phyloP scores from a whole-genome alignment of 2,797 vertebrate species.

The Pteronotus mesoamericanus region DNA sequence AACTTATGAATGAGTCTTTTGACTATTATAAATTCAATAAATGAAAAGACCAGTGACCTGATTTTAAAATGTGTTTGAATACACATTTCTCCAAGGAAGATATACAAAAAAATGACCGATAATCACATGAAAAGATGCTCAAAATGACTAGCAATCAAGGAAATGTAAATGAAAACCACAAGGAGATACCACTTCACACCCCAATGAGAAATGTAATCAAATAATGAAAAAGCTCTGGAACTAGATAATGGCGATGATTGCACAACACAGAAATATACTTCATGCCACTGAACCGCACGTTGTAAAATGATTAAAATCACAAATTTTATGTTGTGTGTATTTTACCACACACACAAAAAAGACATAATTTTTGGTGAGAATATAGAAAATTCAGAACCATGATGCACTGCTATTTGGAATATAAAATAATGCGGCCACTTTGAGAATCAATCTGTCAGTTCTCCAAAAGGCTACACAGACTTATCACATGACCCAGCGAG shows the following conservation, averaged over 20 bases:
- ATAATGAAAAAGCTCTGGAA: constrained; percentile 3
- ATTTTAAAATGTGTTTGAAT: background rate
- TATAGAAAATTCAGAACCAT: background rate
- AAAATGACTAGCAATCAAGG: background rate
- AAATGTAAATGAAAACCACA: background rate
- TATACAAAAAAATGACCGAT: background rate
- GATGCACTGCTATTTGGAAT: background rate
- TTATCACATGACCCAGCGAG: background rate
- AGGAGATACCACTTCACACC: background rate
- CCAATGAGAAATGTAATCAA: background rate
- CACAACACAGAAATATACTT: background rate
- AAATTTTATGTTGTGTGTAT: background rate
- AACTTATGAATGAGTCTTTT: background rate
- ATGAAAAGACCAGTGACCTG: background rate
- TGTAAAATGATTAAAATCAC: background rate
- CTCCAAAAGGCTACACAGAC: background rate
- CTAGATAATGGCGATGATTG: background rate
- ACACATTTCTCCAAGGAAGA: background rate
- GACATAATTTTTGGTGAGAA: background rate
- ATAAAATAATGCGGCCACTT: background rate
- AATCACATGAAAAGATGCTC: background rate
- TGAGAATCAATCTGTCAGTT: background rate
- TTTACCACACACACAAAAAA: background rate
- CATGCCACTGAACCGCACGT: background rate
- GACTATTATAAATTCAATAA: background rate